Base-by-base conservation (phyloP, 2,113 vertebrate genomes). In the Cinclus cinclus region DNA sequence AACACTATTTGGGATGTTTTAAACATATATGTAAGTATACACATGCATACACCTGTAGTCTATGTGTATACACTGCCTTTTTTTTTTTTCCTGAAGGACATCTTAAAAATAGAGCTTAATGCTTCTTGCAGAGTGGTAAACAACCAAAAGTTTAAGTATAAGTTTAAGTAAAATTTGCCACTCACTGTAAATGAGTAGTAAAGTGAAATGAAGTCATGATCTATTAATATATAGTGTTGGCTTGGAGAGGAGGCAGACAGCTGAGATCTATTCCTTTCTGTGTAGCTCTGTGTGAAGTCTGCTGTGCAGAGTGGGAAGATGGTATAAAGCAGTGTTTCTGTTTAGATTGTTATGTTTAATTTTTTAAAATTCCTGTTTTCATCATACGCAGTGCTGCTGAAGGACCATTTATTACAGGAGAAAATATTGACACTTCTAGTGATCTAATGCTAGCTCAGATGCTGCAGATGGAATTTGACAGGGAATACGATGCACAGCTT, bases 381-480 rank as follows among this genome's bases (percentile, higher is more conserved):
- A 22, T 96, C 91, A 95, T 94, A 33, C 60, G 19, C 90, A 99
- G 99, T 65, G 96, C 96, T 63, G 97, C 96, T 55, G 97, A 98
- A 68, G 97, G 97, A 94, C 98, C 98, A 2, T 97, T 98, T 83
- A 76, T 98, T 91, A 97, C 97, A 41, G 97, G 97, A 44, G 98
- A 98, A 24, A 98, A 96, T 15, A 24, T 35, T 9, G 99, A 99
- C 15, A 99, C 99, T 7, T 97, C 98, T 71, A 99, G 99, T 18
- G 99, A 99, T 97, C 97, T 99, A 83, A 99, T 99, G 98, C 97
- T 99, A 64, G 99, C 99, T 58, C 98, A 99, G 97, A 99, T 99
- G 99, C 97, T 99, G 82, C 99, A 99, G 98, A 99, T 99, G 98
- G 98, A 99, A 95, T 99, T 99, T 79, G 99, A 99, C 95, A 98